Conservation (phyloP, 2,888 invertebrate genomes). For the Holacanthella duospinosa region DNA sequence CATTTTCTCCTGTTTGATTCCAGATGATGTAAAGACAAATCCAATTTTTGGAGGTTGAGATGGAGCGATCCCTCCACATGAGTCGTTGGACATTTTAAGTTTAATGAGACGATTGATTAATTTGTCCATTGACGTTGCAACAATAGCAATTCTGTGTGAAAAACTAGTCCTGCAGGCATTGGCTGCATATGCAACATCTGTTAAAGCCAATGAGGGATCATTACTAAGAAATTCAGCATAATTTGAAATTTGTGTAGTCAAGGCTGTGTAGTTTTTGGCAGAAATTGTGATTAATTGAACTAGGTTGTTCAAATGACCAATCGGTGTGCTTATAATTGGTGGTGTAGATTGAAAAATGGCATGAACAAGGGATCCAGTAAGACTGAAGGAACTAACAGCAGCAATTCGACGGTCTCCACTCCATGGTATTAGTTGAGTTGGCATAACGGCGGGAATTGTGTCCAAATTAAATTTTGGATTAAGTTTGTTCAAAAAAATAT, state of each 20-base stretch:
- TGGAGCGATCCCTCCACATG: background rate
- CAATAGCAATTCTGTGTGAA: conserved; percentile 11
- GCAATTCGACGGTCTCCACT: background rate
- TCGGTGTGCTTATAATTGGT: background rate
- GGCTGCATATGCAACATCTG: conserved; percentile 10
- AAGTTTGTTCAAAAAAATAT: conserved; percentile 14
- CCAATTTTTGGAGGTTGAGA: too few species aligned
- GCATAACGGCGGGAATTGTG: conserved; percentile 23
- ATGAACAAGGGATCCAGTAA: conserved; percentile 12
- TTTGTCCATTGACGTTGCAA: conserved; percentile 3
- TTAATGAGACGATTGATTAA: background rate
- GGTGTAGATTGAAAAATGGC: conserved; percentile 10
- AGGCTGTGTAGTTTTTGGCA: conserved; percentile 6
- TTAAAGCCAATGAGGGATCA: background rate
- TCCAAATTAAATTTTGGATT: conserved; percentile 26
- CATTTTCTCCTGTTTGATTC: background rate
- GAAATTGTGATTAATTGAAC: conserved; percentile 12
- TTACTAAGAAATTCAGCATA: conserved; percentile 3
- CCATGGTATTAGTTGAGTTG: conserved; percentile 7
- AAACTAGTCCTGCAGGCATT: conserved; percentile 20
- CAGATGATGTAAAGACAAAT: background rate
- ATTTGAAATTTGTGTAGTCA: background rate
- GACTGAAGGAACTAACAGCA: conserved; percentile 11
- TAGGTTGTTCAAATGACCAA: background rate
- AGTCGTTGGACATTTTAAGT: background rate